These are phyloP conservation scores for Lithobates sylvaticus DNA, from an alignment of 2,797 vertebrate genomes.

Conservation along the genomic window DNA sequence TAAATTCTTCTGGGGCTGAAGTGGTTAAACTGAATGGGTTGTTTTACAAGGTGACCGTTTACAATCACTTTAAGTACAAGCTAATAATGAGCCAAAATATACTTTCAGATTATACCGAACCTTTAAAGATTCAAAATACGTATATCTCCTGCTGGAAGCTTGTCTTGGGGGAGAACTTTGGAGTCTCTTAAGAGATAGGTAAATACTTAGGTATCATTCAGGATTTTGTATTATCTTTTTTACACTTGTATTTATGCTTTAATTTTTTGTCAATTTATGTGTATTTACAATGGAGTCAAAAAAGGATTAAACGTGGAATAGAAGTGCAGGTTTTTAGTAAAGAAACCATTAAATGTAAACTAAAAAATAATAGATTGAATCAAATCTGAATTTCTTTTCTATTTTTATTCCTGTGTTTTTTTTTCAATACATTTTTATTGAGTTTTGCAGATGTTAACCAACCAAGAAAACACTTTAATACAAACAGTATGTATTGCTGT, in stretches of 20 bases:
- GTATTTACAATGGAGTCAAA: background rate
- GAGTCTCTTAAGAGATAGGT: constrained; percentile 95
- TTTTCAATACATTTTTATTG: too few relatives aligned
- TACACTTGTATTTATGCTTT: background rate
- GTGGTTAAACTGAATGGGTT: too few relatives aligned
- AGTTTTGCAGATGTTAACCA: too few relatives aligned
- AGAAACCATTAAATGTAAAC: too few relatives aligned
- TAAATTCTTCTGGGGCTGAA: too few relatives aligned
- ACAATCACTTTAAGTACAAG: background rate
- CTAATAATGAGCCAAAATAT: constrained; percentile 40
- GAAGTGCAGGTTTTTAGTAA: background rate
- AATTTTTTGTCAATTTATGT: background rate
- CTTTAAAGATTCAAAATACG: constrained; percentile 91
- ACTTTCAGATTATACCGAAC: constrained; percentile 86
- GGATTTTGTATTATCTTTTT: background rate
- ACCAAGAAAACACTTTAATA: too few relatives aligned
- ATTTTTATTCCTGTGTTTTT: background rate
- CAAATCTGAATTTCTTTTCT: background rate
- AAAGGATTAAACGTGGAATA: background rate
- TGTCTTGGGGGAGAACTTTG: constrained; percentile 93
- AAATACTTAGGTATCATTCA: constrained; percentile 32
- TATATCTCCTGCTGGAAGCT: constrained; percentile 95
- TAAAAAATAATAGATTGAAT: background rate
- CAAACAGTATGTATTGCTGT: too few relatives aligned
- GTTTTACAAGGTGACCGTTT: too few relatives aligned